These are phyloP conservation scores for Pentalonia nigronervosa DNA, from an alignment of 1,140 invertebrate species.

Conservation along the genomic window DNA sequence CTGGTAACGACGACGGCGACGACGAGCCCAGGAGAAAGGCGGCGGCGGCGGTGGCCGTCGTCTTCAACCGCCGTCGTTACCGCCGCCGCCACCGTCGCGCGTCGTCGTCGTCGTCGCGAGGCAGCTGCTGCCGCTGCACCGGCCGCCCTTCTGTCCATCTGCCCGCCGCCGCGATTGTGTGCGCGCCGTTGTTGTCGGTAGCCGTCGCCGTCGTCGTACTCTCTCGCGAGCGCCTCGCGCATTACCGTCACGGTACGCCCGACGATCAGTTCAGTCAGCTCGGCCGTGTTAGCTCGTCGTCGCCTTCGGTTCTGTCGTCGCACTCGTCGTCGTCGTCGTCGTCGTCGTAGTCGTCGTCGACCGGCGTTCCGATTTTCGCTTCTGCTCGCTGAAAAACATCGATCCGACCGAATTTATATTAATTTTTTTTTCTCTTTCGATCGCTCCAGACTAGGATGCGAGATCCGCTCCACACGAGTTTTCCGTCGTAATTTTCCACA, in stretches of 20 bases:
- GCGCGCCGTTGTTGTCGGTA: conserved; percentile 17
- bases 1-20: not conserved
- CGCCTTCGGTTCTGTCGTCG: not conserved
- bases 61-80: not conserved
- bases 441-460: not conserved
- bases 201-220: not conserved
- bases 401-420: not conserved
- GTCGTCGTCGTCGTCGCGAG: conserved; percentile 1
- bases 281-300: not conserved
- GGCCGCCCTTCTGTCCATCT: not conserved
- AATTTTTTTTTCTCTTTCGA: not conserved
- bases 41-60: not conserved
- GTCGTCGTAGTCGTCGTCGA: not conserved
- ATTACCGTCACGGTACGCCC: not conserved
- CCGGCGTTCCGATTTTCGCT: not conserved
- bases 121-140: conserved; percentile 17
- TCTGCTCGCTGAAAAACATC: not conserved
- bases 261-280: conserved; percentile 17
- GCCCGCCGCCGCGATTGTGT: not conserved
- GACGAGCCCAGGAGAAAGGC: conserved; percentile 10
- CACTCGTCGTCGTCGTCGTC: not conserved
- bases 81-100: not conserved
- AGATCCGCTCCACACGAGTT: not conserved
- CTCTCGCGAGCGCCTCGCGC: conserved; percentile 3
- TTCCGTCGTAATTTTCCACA: not conserved